These are phyloP conservation scores for Parthenolecanium corni DNA, from an alignment of 2,888 invertebrate genomes.

Conservation along the genomic window DNA sequence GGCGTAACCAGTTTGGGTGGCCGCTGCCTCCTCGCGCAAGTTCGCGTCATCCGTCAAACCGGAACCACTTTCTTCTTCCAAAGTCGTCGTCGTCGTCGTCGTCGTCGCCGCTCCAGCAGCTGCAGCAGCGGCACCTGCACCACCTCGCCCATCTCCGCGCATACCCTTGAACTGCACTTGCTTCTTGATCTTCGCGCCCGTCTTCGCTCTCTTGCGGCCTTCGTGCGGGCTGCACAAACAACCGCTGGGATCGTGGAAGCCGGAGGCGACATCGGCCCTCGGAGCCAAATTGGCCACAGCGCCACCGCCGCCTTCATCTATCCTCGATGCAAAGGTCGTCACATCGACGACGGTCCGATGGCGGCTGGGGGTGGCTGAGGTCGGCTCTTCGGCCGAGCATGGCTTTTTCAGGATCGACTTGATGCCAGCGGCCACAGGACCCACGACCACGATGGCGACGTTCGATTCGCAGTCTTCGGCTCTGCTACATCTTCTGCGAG, in stretches of 20 bases:
- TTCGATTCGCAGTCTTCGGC: constrained; percentile 45
- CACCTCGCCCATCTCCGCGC: constrained; percentile 6
- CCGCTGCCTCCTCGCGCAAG: neutral
- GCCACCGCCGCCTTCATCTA: neutral
- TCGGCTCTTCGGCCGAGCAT: constrained; percentile 10
- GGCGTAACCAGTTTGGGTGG: constrained; percentile 16
- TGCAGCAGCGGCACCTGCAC: neutral
- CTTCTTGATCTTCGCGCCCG: constrained; percentile 34
- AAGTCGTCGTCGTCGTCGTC: neutral
- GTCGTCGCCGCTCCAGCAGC: neutral
- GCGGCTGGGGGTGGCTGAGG: neutral
- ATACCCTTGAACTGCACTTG: constrained; percentile 38
- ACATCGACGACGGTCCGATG: neutral
- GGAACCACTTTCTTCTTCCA: constrained; percentile 24
- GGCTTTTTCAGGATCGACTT: constrained; percentile 47
- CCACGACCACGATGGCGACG: constrained; percentile 31
- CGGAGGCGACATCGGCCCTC: neutral
- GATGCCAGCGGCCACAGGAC: constrained; percentile 34
- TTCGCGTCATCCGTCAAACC: neutral
- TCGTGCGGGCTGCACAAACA: neutral
- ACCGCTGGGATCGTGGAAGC: neutral
- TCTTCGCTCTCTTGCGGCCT: neutral
- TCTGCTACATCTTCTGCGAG: constrained; percentile 49
- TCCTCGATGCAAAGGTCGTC: neutral
- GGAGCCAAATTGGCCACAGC: neutral